phyloP scores from a whole-genome alignment of 1,140 invertebrate species.

The Drosophila leontia region DNA sequence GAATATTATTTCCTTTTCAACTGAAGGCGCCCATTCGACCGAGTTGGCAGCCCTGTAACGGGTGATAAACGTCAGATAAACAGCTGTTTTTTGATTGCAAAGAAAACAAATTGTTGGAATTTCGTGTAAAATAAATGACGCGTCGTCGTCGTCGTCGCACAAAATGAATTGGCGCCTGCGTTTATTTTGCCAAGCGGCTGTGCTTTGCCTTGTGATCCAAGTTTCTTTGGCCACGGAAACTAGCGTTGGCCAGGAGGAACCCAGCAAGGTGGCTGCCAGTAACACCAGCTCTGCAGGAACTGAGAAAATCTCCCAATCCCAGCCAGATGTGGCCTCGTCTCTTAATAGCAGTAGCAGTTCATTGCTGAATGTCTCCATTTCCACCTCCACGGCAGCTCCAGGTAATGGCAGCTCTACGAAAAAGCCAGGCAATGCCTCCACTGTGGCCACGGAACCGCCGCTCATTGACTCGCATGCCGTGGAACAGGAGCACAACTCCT shows the following conservation, averaged over 20 bases:
- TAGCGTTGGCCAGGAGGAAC: not conserved
- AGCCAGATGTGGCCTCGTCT: not conserved
- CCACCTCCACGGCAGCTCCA: conserved; percentile 2
- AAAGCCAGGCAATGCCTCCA: conserved; percentile 45
- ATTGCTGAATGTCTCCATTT: not conserved
- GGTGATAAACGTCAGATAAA: conserved; percentile 34
- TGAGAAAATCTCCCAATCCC: not conserved
- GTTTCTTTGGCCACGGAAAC: not conserved
- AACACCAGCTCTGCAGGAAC: conserved; percentile 1
- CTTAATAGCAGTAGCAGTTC: not conserved
- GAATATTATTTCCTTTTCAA: conserved; percentile 10
- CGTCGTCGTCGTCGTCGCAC: not conserved
- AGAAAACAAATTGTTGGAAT: conserved; percentile 30
- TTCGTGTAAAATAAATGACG: conserved; percentile 29
- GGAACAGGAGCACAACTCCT: conserved; percentile 97
- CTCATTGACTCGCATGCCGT: conserved; percentile 92
- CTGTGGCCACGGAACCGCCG: conserved; percentile 69
- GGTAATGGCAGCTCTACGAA: conserved; percentile 9
- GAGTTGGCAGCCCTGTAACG: conserved; percentile 10
- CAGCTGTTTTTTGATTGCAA: conserved; percentile 21
- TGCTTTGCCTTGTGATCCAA: not conserved
- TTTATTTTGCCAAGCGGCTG: conserved; percentile 18
- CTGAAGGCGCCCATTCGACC: not conserved
- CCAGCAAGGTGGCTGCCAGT: not conserved
- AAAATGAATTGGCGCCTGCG: conserved; percentile 20